Evolutionary conservation across 2,797 vertebrate species (phyloP).

Genomic region (Columba guinea): DNA sequence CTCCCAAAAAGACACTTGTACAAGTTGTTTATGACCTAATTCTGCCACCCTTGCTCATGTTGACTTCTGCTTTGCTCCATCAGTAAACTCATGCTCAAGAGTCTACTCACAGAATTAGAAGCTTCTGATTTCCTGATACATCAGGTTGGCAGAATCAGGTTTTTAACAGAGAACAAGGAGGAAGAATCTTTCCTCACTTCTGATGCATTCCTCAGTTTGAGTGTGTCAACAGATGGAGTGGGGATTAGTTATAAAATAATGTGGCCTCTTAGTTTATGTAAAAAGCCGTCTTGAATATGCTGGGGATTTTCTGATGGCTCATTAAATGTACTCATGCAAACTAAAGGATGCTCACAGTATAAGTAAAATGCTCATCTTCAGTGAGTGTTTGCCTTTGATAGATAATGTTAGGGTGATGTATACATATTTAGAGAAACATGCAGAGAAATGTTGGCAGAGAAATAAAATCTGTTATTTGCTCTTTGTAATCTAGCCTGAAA

Average conservation of each 20-base stretch:
- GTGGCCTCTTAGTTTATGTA: constrained; percentile 24
- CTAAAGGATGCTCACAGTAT: neutral
- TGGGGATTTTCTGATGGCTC: constrained; percentile 40
- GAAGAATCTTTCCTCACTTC: constrained; percentile 13
- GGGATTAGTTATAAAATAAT: constrained; percentile 42
- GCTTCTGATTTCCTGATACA: neutral
- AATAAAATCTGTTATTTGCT: constrained; percentile 4
- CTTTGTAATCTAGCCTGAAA: neutral
- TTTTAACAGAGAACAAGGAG: neutral
- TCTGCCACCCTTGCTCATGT: neutral
- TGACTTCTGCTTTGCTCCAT: neutral
- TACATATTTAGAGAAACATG: neutral
- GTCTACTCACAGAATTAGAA: neutral
- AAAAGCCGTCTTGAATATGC: neutral
- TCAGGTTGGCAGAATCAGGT: neutral
- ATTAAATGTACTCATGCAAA: constrained; percentile 29
- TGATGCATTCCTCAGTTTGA: neutral
- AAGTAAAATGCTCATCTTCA: constrained; percentile 28
- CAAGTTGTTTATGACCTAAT: neutral
- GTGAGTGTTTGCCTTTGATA: constrained; percentile 18
- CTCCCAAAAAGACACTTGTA: neutral
- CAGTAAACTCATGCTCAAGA: neutral
- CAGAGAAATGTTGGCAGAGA: neutral
- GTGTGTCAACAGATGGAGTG: constrained; percentile 41
- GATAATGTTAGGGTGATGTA: neutral